Conservation (phyloP, 2,113 vertebrate species). For the Castor canadensis region DNA sequence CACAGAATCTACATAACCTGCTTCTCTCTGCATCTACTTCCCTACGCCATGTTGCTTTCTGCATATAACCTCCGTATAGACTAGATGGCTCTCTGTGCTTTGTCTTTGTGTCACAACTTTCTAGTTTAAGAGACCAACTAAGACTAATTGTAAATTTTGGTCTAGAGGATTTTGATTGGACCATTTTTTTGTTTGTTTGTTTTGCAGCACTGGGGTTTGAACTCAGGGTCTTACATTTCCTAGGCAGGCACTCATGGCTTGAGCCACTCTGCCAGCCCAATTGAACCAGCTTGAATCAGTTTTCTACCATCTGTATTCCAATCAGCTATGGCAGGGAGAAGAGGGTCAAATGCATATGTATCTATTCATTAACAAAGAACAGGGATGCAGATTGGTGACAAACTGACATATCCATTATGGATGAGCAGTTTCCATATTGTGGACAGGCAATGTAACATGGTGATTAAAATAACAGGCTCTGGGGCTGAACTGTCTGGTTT, state of each 20-base stretch:
- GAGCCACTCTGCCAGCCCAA: too few species aligned
- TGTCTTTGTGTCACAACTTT: neutral
- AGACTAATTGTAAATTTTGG: slow-evolving; percentile 3
- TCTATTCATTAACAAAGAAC: neutral
- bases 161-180: neutral
- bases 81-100: neutral
- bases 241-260: too few species aligned
- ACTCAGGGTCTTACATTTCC: too few species aligned
- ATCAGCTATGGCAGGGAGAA: neutral
- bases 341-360: neutral
- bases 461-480: neutral
- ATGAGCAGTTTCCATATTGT: neutral
- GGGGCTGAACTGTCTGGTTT: neutral
- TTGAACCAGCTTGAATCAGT: neutral
- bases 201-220: too few species aligned
- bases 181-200: too few species aligned
- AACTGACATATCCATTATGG: neutral
- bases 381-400: neutral
- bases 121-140: neutral
- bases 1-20: neutral
- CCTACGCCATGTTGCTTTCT: neutral
- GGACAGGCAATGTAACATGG: neutral
- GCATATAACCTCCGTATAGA: neutral
- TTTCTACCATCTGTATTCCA: neutral
- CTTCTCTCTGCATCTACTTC: neutral